Base-by-base conservation (phyloP, 2,888 invertebrate genomes). In the Spialia ferax region DNA sequence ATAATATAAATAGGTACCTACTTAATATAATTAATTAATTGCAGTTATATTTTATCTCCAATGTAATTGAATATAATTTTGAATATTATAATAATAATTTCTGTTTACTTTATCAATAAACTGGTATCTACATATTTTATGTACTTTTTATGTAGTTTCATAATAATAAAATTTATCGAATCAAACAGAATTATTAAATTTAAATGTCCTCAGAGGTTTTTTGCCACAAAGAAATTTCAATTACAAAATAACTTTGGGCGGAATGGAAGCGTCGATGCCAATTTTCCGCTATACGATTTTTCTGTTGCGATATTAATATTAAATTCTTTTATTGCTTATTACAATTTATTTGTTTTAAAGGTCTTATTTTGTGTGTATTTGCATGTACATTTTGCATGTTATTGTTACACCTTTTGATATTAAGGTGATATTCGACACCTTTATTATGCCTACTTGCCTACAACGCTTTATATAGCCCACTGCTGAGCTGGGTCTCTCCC, bases 201-300 rank as follows among this genome's bases (percentile, higher is more conserved):
- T 48, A 26, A 63, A 64, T 56, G 23, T 29, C 55, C 56, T 22
- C 48, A 18, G 50, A 50, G 26, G 18, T 65, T 65, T 57, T 65
- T 57, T 50, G 23, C 56, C 45, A 42, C 54, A 45, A 50, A 50
- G 62, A 45, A 64, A 74, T 73, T 75, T 74, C 67, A 73, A 75
- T 74, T 71, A 71, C 69, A 70, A 72, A 73, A 73, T 71, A 72
- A 67, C 69, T 71, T 52, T 64, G 22, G 69, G 61, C 60, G 60
- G 67, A 71, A 67, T 64, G 35, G n/a, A 57, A 35, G 35, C 56
- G 68, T 61, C 67, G 70, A 71, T 74, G 73, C 63, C 59, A 71
- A 70, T 74, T 70, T 68, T 69, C 63, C 52, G 63, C 68, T 67
- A 45, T 35, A 63, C 18, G 50, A 54, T 66, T 68, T 55, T 59